Percentiles rank a stretch among this genome's conserved stretches.
Evolutionary conservation across 2,888 invertebrate genomes (phyloP).

Genomic region (Trichopoda pennipes): DNA sequence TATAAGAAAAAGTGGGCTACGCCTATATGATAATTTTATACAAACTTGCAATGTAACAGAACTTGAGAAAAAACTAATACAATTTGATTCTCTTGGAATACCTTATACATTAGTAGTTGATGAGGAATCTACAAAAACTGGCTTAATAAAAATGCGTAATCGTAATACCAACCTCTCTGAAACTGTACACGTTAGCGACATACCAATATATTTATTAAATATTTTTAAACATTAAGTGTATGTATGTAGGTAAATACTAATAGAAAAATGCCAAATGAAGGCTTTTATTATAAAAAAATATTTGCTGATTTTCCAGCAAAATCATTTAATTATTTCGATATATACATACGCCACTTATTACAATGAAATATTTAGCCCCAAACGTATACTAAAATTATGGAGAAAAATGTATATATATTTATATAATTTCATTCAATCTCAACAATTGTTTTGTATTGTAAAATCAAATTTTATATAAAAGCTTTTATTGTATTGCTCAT

Average conservation of each 20-base stretch:
- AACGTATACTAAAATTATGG: too few relatives aligned
- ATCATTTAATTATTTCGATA: too few relatives aligned
- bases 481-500: too few relatives aligned
- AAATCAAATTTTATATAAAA: too few relatives aligned
- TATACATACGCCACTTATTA: too few relatives aligned
- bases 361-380: too few relatives aligned
- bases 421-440: too few relatives aligned
- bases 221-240: conserved; percentile 75
- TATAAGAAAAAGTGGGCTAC: conserved; percentile 81
- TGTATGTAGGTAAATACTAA: not conserved
- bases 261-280: too few relatives aligned
- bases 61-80: conserved; percentile 47
- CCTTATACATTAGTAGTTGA: conserved; percentile 88
- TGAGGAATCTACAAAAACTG: conserved; percentile 86
- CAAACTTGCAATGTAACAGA: conserved; percentile 74
- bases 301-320: too few relatives aligned
- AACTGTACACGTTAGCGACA: conserved; percentile 86
- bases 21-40: conserved; percentile 72
- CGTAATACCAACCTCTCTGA: conserved; percentile 87
- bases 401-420: too few relatives aligned
- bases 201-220: conserved; percentile 84
- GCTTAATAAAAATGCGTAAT: conserved; percentile 85
- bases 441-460: too few relatives aligned
- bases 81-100: conserved; percentile 83
- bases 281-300: too few relatives aligned